These are phyloP conservation scores for Eristalis pertinax DNA, from an alignment of 2,888 invertebrate genomes.

Conservation along the genomic window DNA sequence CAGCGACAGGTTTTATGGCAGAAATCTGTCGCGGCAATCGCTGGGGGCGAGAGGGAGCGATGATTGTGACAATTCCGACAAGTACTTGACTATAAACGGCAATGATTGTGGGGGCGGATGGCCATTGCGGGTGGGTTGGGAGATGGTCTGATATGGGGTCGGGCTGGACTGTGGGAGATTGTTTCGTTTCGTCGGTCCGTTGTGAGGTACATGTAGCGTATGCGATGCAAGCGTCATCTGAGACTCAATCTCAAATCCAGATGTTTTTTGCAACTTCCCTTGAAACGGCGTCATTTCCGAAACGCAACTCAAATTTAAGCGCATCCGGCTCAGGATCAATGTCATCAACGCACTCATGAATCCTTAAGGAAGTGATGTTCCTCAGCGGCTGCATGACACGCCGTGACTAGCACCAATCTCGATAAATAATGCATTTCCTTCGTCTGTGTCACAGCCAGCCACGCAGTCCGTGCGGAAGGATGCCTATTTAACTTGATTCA, in stretches of 20 bases:
- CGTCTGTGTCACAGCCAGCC: too few species aligned
- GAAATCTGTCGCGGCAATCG: not conserved
- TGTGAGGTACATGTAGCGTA: too few species aligned
- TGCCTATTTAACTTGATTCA: slow-evolving; percentile 23
- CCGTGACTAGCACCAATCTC: not conserved
- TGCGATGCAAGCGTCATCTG: too few species aligned
- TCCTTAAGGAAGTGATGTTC: too few species aligned
- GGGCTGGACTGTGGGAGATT: too few species aligned
- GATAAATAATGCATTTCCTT: not conserved
- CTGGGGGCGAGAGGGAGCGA: not conserved
- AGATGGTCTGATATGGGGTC: not conserved
- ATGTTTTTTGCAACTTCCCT: too few species aligned
- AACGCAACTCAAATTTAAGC: too few species aligned
- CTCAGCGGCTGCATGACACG: not conserved
- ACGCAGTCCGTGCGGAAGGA: not conserved
- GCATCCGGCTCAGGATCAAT: too few species aligned
- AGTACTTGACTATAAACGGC: not conserved
- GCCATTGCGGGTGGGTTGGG: not conserved
- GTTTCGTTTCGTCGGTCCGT: too few species aligned
- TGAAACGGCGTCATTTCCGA: too few species aligned
- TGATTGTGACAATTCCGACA: not conserved
- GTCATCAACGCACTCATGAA: too few species aligned
- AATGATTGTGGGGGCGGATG: not conserved
- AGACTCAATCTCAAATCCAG: too few species aligned
- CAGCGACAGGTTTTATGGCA: not conserved